These are phyloP conservation scores for Pteronotus mesoamericanus DNA, from an alignment of 2,797 vertebrate species.

Conservation along the genomic window DNA sequence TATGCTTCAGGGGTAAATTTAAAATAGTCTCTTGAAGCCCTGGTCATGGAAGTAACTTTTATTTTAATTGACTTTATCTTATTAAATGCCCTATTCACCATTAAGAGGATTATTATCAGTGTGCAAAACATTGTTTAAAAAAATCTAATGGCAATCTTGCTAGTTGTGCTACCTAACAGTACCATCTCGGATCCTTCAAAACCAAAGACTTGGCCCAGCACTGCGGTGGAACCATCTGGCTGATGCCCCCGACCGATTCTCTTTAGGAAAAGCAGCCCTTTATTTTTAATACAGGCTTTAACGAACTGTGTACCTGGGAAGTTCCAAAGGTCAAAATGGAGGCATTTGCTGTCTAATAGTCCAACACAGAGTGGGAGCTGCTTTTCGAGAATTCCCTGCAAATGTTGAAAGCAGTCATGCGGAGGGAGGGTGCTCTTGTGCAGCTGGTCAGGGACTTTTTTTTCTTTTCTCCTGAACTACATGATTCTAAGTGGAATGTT, in stretches of 20 bases:
- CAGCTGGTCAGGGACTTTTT: constrained; percentile 96
- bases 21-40: constrained; percentile 78
- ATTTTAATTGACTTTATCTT: constrained; percentile 71
- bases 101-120: constrained; percentile 86
- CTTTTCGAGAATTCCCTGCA: constrained; percentile 83
- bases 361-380: constrained; percentile 83
- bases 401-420: constrained; percentile 84
- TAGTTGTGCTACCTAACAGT: constrained; percentile 80
- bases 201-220: constrained; percentile 98
- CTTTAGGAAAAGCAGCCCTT: constrained; percentile 82
- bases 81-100: constrained; percentile 76
- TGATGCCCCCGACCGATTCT: constrained; percentile 69
- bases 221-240: constrained; percentile 84
- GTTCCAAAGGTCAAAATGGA: constrained; percentile 91
- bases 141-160: constrained; percentile 75
- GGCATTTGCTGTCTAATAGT: constrained; percentile 85
- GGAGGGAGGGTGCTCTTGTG: constrained; percentile 90
- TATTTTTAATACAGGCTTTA: constrained; percentile 83
- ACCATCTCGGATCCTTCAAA: constrained; percentile 87
- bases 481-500: constrained; percentile 93
- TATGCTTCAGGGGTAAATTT: constrained; percentile 75
- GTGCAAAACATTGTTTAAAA: constrained; percentile 75
- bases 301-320: constrained; percentile 82
- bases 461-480: constrained; percentile 93
- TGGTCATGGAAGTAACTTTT: constrained; percentile 77